Evolutionary conservation across 2,888 invertebrate species (phyloP), one percentile per base, ranked within the genome.

Genomic region (Cheilosia soror): DNA sequence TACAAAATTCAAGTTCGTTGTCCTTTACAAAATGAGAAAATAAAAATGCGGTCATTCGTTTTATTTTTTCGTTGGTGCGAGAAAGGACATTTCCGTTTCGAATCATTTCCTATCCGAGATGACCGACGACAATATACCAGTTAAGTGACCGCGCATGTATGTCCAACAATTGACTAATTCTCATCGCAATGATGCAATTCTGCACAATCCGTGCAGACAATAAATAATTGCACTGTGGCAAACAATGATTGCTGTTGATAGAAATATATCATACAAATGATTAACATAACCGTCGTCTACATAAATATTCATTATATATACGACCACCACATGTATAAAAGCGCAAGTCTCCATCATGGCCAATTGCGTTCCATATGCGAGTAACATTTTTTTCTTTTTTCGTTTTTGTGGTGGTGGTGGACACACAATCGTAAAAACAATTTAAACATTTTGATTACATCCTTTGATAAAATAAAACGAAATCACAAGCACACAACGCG

Each of bases 221-320:
- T 68, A 84, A 79, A 81, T 77, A 85, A 85, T 85, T 85, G 85
- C 81, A 77, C 66, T 37, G 76, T 81, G 68, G 72, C 81, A 71
- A 81, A 77, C 85, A 81, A 85, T 85, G 76, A 81, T 81, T 76
- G 72, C 55, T 81, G 81, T 85, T 85, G 85, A 85, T 85, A 85
- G 85, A 85, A 85, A 85, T 66, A 85, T 85, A 81, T 85, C 81
- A 85, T 73, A 85, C 71, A 85, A 85, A 85, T 76, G 81, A 85
- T 85, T 85, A 85, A 71, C 85, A 72, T 69, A 57, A 71, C 76
- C 51, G 57, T 81, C 76, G 49, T 63, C 72, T n/a, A 69, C 3
- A 40, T 40, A 11, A 5, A 7, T 9, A 40, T 40, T 6, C 33
- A 33, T 51, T 11, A 27, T 49, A 6, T 15, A 37, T n/a, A n/a